Evolutionary conservation across 2,797 vertebrate genomes (phyloP).

Genomic region (Gallinago solitaria): DNA sequence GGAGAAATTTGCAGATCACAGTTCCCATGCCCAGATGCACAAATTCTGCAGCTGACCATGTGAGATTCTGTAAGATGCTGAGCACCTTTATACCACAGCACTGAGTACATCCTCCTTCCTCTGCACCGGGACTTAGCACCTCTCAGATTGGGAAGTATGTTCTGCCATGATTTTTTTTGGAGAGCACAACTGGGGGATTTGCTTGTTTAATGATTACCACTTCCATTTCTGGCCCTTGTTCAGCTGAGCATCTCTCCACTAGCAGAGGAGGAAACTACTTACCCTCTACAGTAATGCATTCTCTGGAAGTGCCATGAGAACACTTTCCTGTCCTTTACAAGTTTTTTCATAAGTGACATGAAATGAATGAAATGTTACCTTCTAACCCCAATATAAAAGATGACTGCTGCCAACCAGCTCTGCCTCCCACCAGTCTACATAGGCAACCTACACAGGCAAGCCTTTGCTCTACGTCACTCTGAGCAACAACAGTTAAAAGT

Average conservation of each 20-base stretch:
- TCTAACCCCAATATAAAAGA: neutral
- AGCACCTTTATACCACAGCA: neutral
- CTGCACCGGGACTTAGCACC: neutral
- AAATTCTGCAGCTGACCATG: neutral
- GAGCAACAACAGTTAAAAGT: neutral
- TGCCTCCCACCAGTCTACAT: rapidly evolving
- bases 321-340: neutral
- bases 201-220: conserved; percentile 60
- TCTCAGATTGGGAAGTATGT: neutral
- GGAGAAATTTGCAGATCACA: neutral
- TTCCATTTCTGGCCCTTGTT: conserved; percentile 45
- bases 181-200: neutral
- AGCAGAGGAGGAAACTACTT: conserved; percentile 22
- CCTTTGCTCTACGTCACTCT: neutral
- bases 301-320: neutral
- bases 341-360: neutral
- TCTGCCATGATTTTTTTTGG: neutral
- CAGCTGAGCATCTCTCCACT: conserved; percentile 8
- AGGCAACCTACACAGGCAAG: neutral
- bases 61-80: neutral
- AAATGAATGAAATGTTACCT: neutral
- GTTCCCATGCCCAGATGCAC: neutral
- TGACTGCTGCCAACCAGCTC: neutral
- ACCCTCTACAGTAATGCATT: neutral
- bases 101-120: neutral